Conservation (phyloP, 2,113 vertebrate species). For the Cyphomyrus discorhynchus region DNA sequence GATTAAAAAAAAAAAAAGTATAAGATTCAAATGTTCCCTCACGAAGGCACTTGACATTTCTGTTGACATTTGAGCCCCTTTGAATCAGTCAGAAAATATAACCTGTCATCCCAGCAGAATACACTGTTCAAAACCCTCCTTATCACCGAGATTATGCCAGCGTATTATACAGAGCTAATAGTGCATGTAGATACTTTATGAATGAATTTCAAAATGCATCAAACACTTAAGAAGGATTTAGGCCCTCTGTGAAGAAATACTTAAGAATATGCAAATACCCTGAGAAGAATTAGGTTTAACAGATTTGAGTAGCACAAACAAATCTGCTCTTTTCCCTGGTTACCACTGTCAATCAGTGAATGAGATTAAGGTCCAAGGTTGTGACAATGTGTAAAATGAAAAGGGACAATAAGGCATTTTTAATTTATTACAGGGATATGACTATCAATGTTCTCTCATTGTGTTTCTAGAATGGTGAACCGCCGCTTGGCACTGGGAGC, state of each 20-base stretch:
- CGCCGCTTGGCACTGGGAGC: constrained; percentile 7
- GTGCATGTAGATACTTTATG: constrained; percentile 83
- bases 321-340: constrained; percentile 55
- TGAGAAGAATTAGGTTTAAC: constrained; percentile 71
- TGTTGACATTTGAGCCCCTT: constrained; percentile 60
- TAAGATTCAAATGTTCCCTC: constrained; percentile 51
- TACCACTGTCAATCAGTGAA: constrained; percentile 65
- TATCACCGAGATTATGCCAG: constrained; percentile 76
- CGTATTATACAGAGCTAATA: constrained; percentile 80
- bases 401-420: constrained; percentile 58
- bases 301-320: constrained; percentile 74
- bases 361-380: constrained; percentile 71
- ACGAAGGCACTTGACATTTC: constrained; percentile 67
- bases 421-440: constrained; percentile 61
- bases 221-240: constrained; percentile 82
- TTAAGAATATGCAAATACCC: constrained; percentile 85
- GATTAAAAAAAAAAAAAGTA: constrained; percentile 36
- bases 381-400: constrained; percentile 69
- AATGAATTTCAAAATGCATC: constrained; percentile 79
- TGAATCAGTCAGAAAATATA: constrained; percentile 68
- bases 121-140: constrained; percentile 63
- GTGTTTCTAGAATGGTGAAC: constrained; percentile 37
- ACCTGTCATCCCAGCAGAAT: constrained; percentile 70
- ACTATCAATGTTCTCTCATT: constrained; percentile 60
- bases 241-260: constrained; percentile 76